Evolutionary conservation across 37 sponge, comb jelly and placozoan species (phyloP), one percentile per base, ranked within the genome.

Genomic region (Cliona cf. orientalis): DNA sequence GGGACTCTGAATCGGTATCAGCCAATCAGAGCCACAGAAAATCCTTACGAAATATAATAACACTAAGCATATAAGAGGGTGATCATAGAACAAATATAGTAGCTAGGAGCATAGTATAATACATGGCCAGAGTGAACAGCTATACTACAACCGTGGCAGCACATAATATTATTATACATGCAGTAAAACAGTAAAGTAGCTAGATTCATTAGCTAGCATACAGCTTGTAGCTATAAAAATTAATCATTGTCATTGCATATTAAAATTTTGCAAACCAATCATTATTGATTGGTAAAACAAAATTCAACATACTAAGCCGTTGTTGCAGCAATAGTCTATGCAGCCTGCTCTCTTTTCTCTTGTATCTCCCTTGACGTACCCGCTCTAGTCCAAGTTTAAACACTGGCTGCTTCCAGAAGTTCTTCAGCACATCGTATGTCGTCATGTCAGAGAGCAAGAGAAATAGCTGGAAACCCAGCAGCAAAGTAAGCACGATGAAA

Each of bases 371-470:
- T 32, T 46, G 66, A 7, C 25, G 23, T 14, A 78, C 26, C 23
- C 78, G 36, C 34, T 78, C 66, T 46, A 45, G 64, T 26, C 33
- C 65, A 42, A 78, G 44, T 3, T 33, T 6, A 33, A 78, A n/a
- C 46, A 78, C 78, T 42, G 78, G 66, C 0, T 44, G 1, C 42
- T 61, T 61, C 39, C 62, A 31, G 14, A 40, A 26, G 31, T 78
- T 37, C 31, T 78, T 78, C 14, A 78, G 45, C 29, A 63, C 40
- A 40, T 63, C 65, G 29, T 43, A 63, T 4, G 78, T 58, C 11
- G 78, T 32, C 32, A 83, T 5, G 57, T 60, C 73, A 22, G 63
- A n/a, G 0, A 82, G 53, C 34, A 82, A 29, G 19, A 82, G 63
- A 3, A 72, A 71, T 32, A 60, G 42, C 26, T 72, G 82, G 19